Evolutionary conservation across 2,888 invertebrate species (phyloP), one percentile per base, ranked within the genome.

Genomic region (Lysandra bellargus): DNA sequence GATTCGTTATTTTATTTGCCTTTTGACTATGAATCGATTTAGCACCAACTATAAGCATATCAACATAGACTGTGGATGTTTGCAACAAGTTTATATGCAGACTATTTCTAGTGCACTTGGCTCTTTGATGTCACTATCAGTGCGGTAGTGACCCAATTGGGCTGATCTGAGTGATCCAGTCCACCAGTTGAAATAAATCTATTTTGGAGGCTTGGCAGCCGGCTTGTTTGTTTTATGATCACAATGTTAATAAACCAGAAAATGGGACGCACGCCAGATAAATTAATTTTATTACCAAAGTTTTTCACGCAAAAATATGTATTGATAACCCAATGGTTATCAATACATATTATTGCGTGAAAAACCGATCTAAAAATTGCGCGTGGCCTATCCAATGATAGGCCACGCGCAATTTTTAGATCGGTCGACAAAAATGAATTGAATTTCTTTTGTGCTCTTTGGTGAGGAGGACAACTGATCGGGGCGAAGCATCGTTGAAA

Each of bases 91-190:
- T 33, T 69, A 69, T 12, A 1, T n/a, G 40, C 64, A 44, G 44
- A 75, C 69, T 75, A 75, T 75, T 57, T 30, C 49, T 76, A 76
- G 49, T 76, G 76, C 76, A 53, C 57, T 75, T 49, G 49, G 12
- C 23, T 30, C 75, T 76, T 76, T 76, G 53, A 76, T 76, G 76
- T 76, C 76, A 75, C 75, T 75, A 75, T 75, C 75, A 14, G 53
- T 3, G 33, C 49, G 76, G 49, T 30, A 76, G 76, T 76, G 53
- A 76, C 76, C 76, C 49, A 76, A 76, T 76, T 76, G 49, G 14
- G 53, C 30, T 30, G 49, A 75, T 75, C 40, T n/a, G 30, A 75
- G 75, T 44, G 75, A 40, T 75, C 75, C 75, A 49, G 75, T 75
- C 23, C 75, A 75, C 75, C 75, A 49, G 75, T 75, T 49, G 44